Percentiles rank a stretch among this genome's conserved stretches.
Evolutionary conservation across 2,797 vertebrate species (phyloP).

Genomic region (Channa striata): DNA sequence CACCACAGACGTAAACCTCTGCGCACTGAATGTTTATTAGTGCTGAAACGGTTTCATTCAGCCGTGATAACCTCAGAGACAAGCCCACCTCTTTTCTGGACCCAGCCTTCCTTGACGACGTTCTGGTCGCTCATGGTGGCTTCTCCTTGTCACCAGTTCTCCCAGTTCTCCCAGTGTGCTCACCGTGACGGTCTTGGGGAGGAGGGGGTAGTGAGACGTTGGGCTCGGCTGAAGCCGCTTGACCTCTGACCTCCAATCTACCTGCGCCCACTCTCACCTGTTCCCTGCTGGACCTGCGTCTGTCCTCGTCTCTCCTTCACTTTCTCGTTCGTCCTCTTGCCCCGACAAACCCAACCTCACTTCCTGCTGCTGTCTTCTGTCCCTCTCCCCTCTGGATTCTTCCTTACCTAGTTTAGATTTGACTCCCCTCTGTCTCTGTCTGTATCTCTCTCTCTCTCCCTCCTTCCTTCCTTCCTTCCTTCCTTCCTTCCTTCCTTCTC

Average conservation of each 20-base stretch:
- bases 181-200: slow-evolving; percentile 45
- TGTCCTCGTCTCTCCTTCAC: slow-evolving; percentile 43
- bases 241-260: slow-evolving; percentile 34
- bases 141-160: slow-evolving; percentile 65
- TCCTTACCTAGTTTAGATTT: slow-evolving; percentile 11
- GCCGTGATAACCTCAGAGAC: too few relatives aligned
- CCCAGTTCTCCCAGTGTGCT: slow-evolving; percentile 78
- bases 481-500: too few relatives aligned
- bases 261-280: slow-evolving; percentile 28
- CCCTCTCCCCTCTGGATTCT: slow-evolving; percentile 1
- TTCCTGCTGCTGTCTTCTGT: slow-evolving; percentile 29
- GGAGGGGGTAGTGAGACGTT: slow-evolving; percentile 22
- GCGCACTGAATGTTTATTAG: too few relatives aligned
- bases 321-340: slow-evolving; percentile 47
- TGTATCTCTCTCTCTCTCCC: slow-evolving; percentile 30
- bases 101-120: slow-evolving; percentile 87
- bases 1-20: too few relatives aligned
- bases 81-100: slow-evolving; percentile 87
- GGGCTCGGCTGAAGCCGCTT: slow-evolving; percentile 19
- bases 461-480: too few relatives aligned
- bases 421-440: slow-evolving; percentile 8
- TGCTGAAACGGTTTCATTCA: too few relatives aligned
- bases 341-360: slow-evolving; percentile 32
- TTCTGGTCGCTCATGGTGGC: slow-evolving; percentile 87
- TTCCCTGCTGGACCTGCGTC: background rate